These are phyloP conservation scores for Euzophera pinguis DNA, from an alignment of 2,888 invertebrate genomes.

Conservation along the genomic window DNA sequence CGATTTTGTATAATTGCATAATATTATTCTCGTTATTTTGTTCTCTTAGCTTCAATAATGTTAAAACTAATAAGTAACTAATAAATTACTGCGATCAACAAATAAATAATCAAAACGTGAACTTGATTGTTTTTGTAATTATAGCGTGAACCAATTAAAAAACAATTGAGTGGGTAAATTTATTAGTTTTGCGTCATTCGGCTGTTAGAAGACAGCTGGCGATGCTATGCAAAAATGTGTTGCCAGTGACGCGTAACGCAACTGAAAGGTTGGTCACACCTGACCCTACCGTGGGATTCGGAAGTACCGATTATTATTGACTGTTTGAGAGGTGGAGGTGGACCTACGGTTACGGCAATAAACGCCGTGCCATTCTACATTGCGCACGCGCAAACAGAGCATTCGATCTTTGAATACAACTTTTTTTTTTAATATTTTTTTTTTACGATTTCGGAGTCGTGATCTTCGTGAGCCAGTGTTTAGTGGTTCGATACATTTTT, in stretches of 20 bases:
- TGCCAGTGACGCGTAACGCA: conserved; percentile 39
- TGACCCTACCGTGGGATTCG: conserved; percentile 47
- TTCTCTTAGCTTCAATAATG: too few relatives aligned
- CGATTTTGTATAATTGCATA: too few relatives aligned
- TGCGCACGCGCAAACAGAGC: conserved; percentile 40
- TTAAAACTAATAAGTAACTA: too few relatives aligned
- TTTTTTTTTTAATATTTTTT: conserved; percentile 24
- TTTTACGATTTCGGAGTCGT: conserved; percentile 16
- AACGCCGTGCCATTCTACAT: conserved; percentile 49
- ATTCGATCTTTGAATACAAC: conserved; percentile 28
- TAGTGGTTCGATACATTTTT: conserved; percentile 26
- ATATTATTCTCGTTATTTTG: too few relatives aligned
- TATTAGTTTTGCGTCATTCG: conserved; percentile 18
- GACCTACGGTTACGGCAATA: conserved; percentile 48
- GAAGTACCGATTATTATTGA: conserved; percentile 36
- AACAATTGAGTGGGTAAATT: conserved; percentile 5
- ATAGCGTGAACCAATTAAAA: conserved; percentile 5
- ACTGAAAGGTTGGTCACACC: conserved; percentile 42
- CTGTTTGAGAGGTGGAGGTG: conserved; percentile 37
- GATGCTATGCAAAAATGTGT: conserved; percentile 16
- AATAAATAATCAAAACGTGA: too few relatives aligned
- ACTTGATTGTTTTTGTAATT: not conserved
- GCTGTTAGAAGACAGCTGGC: conserved; percentile 21
- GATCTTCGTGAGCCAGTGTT: conserved; percentile 27
- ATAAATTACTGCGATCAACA: too few relatives aligned